Evolutionary conservation across 2,113 vertebrate genomes (phyloP).

Genomic region (Pelecanus crispus): DNA sequence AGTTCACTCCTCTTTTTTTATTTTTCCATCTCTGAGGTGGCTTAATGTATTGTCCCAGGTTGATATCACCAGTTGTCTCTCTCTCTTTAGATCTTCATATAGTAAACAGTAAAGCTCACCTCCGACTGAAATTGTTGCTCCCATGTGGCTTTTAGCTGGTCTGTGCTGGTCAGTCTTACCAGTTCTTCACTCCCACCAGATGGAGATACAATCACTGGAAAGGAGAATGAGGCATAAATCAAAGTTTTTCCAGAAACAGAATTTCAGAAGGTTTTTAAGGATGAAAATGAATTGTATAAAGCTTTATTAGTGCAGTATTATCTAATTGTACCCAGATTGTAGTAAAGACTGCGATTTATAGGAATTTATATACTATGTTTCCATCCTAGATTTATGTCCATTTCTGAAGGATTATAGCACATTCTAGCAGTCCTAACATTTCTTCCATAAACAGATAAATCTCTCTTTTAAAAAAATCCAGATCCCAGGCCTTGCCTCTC

Average conservation of each 20-base stretch:
- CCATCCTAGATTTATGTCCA: not conserved
- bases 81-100: not conserved
- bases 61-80: not conserved
- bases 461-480: not conserved
- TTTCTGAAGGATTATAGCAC: not conserved
- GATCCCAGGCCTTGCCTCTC: not conserved
- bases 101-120: not conserved
- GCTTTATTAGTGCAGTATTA: not conserved
- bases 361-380: not conserved
- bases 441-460: not conserved
- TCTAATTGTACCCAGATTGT: not conserved
- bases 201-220: slow-evolving; percentile 8
- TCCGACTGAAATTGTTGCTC: not conserved
- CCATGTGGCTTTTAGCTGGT: not conserved
- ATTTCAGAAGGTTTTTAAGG: not conserved
- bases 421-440: not conserved
- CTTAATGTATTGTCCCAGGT: not conserved
- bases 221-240: not conserved
- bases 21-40: not conserved
- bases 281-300: not conserved
- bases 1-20: not conserved
- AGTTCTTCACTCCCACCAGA: not conserved
- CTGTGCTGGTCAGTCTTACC: not conserved
- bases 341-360: not conserved
- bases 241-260: not conserved